These are phyloP conservation scores for Aphidius gifuensis DNA, from an alignment of 1,140 invertebrate genomes.

Conservation along the genomic window DNA sequence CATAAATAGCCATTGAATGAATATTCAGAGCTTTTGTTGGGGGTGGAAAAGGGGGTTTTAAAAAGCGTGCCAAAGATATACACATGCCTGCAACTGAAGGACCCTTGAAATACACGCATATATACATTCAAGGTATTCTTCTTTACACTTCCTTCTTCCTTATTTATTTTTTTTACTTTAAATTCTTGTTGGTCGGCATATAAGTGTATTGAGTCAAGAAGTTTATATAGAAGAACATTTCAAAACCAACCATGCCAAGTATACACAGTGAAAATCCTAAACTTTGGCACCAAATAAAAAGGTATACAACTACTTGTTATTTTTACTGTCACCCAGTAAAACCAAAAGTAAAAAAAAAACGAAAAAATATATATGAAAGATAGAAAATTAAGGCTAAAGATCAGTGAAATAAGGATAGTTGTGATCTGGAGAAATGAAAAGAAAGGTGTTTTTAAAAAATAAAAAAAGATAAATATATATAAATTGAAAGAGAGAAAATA, in stretches of 20 bases:
- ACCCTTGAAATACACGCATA: constrained; percentile 2
- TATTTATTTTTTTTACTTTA: too few relatives aligned
- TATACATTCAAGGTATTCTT: constrained; percentile 4
- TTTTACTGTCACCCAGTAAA: too few relatives aligned
- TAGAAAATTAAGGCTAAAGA: constrained; percentile 26
- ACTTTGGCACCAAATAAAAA: constrained; percentile 31
- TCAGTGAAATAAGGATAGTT: constrained; percentile 18
- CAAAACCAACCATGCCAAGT: constrained; percentile 1
- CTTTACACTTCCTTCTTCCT: background rate
- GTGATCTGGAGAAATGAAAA: constrained; percentile 7
- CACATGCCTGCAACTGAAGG: background rate
- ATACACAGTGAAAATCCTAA: constrained; percentile 26
- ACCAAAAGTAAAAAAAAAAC: too few relatives aligned
- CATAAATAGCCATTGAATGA: constrained; percentile 32
- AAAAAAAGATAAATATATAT: constrained; percentile 9
- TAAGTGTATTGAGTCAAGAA: constrained; percentile 17
- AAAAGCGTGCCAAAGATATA: constrained; percentile 14
- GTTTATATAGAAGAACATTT: constrained; percentile 6
- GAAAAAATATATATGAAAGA: too few relatives aligned
- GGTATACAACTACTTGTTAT: too few relatives aligned
- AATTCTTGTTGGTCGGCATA: background rate
- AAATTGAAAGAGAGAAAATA: too few relatives aligned
- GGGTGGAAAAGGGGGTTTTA: background rate
- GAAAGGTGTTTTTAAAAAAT: constrained; percentile 4
- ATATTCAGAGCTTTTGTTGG: constrained; percentile 15